These are phyloP conservation scores for Andricus curvator DNA, from an alignment of 2,888 invertebrate species.

Conservation along the genomic window DNA sequence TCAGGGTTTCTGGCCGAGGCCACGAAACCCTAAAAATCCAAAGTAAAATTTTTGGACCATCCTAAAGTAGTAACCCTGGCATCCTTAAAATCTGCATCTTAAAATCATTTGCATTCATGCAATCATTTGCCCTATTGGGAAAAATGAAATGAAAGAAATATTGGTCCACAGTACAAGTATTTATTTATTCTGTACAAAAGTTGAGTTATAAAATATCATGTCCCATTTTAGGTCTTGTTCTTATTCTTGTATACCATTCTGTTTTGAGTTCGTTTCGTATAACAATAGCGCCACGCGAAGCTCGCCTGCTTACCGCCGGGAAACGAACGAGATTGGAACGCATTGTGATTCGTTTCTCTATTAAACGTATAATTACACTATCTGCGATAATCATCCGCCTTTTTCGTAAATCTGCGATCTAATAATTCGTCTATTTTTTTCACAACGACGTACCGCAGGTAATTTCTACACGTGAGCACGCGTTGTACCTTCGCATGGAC, in stretches of 20 bases:
- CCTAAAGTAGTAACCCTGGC: too few relatives aligned
- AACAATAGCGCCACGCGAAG: constrained; percentile 69
- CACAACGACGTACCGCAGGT: constrained; percentile 19
- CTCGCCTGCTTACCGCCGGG: constrained; percentile 61
- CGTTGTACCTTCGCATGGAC: constrained; percentile 47
- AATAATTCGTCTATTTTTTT: constrained; percentile 36
- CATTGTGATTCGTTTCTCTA: constrained; percentile 26
- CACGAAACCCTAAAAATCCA: too few relatives aligned
- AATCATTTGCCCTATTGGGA: constrained; percentile 39
- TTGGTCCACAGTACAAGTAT: constrained; percentile 77
- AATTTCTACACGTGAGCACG: constrained; percentile 43
- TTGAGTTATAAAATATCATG: constrained; percentile 77
- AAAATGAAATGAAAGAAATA: constrained; percentile 75
- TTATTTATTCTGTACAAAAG: constrained; percentile 77
- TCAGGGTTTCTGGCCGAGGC: too few relatives aligned
- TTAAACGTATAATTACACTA: constrained; percentile 37
- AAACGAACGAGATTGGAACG: constrained; percentile 45
- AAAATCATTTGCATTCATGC: neutral
- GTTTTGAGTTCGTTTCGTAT: constrained; percentile 71
- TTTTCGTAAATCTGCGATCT: constrained; percentile 34
- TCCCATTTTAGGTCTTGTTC: constrained; percentile 75
- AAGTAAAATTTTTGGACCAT: too few relatives aligned
- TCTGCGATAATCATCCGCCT: constrained; percentile 24
- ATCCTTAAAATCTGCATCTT: neutral
- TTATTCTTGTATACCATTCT: constrained; percentile 75